Base-by-base conservation (phyloP, 2,797 vertebrate genomes). In the Hyperoplus lanceolatus region DNA sequence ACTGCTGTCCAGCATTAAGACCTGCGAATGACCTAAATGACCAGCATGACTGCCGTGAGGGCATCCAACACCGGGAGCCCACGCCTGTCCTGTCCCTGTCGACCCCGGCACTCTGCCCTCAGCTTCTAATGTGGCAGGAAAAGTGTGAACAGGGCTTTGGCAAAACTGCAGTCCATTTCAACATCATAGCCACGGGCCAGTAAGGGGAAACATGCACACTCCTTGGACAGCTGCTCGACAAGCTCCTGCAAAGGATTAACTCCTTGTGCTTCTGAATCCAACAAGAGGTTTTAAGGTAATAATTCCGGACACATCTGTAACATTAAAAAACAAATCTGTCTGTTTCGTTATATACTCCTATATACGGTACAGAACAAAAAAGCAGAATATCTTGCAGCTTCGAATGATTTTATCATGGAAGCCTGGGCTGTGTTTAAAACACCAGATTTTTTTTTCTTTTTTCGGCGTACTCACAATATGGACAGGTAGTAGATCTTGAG, bases 111-210 rank as follows among this genome's bases (percentile, higher is more conserved):
- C 75, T 81, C 77, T 46, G 79, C 73, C 77, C 86, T 63, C 77
- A 42, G 75, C 67, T 85, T 76, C 62, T 88, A 84, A 87, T 83
- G 84, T 92, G 89, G 82, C 80, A 87, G 89, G 79, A 89, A 85
- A 91, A 87, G 90, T 92, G 93, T 89, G 90, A 94, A 92, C 90
- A 85, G 46, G 71, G 82, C 76, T 83, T 80, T 90, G 85, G 87
- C 83, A 80, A 29, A 70, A 69, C 59, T 59, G 60, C 50, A 55
- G 51, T 48, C 61, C 70, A 65, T 57, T 77, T 82, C 71, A 80
- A 61, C 85, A 85, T 77, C 84, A 80, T 73, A 73, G 87, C 86
- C 79, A 72, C 29, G 5, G 82, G 82, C 80, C 86, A 73, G 85
- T 61, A 73, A 81, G 75, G 86, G 85, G 82, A 78, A 91, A 89